Evolutionary conservation across 2,888 invertebrate species (phyloP).

Genomic region (Gari tellinella): DNA sequence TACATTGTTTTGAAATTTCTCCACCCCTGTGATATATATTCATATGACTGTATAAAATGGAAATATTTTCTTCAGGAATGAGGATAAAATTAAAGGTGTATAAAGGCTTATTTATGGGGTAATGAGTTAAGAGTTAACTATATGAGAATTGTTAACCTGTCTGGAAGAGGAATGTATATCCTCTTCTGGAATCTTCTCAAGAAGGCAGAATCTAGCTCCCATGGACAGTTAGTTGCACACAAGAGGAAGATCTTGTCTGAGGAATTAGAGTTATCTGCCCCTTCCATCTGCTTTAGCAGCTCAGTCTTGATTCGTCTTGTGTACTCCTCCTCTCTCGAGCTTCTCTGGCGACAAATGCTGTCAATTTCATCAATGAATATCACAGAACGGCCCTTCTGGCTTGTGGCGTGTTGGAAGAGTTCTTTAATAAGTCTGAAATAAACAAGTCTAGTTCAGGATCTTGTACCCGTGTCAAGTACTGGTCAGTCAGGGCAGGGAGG

Average conservation of each 20-base stretch:
- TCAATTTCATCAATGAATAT: slow-evolving; percentile 88
- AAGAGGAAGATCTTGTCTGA: slow-evolving; percentile 84
- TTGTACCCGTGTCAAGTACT: background rate
- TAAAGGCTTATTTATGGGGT: too few species aligned
- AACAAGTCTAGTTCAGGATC: too few species aligned
- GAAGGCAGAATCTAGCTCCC: slow-evolving; percentile 88
- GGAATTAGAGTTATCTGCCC: slow-evolving; percentile 73
- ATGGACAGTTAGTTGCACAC: slow-evolving; percentile 88
- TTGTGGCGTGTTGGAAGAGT: slow-evolving; percentile 83
- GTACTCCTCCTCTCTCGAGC: slow-evolving; percentile 85
- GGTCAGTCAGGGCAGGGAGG: background rate
- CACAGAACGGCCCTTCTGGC: slow-evolving; percentile 84
- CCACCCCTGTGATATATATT: too few species aligned
- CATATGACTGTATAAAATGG: too few species aligned
- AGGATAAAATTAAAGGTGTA: background rate
- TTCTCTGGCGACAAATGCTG: slow-evolving; percentile 86
- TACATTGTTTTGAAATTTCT: too few species aligned
- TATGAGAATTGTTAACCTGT: too few species aligned
- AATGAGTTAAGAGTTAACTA: too few species aligned
- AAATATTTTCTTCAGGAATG: too few species aligned
- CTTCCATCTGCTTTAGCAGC: slow-evolving; percentile 86
- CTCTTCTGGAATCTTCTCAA: slow-evolving; percentile 87
- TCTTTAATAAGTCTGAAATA: slow-evolving; percentile 82
- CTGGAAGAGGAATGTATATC: slow-evolving; percentile 87
- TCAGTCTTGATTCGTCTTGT: slow-evolving; percentile 87